A percentile compares a stretch with the other conserved stretches of the same genome.
phyloP scores from a whole-genome alignment of 64 coral and sea anemone species.

The Cladopsammia gracilis region DNA sequence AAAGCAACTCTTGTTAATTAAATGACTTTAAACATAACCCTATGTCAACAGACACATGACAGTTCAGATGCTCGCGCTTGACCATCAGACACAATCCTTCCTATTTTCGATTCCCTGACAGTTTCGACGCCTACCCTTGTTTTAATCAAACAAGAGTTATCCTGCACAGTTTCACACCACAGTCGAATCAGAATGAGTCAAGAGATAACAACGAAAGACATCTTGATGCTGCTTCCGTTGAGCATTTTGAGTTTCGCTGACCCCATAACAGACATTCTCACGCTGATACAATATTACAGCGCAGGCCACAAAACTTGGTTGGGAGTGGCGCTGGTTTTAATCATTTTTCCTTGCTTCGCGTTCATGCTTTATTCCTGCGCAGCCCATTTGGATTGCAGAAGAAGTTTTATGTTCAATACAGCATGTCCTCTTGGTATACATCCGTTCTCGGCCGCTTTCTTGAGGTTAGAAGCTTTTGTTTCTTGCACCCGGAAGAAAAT shows the following conservation, averaged over 20 bases:
- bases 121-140: too few relatives aligned
- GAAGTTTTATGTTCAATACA: neutral
- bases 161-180: too few relatives aligned
- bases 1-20: too few relatives aligned
- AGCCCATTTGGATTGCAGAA: too few relatives aligned
- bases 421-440: neutral
- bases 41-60: too few relatives aligned
- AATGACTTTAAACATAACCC: too few relatives aligned
- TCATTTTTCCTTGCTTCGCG: slow-evolving; percentile 1
- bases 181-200: neutral
- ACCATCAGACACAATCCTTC: too few relatives aligned
- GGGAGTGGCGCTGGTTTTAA: neutral
- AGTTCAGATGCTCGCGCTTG: too few relatives aligned
- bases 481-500: neutral
- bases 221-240: neutral
- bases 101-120: too few relatives aligned
- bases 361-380: neutral
- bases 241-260: slow-evolving; percentile 2
- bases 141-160: too few relatives aligned
- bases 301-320: neutral
- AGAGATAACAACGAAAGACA: slow-evolving; percentile 24
- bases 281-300: neutral
- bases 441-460: neutral
- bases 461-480: neutral
- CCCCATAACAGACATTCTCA: neutral